Base-by-base conservation (phyloP, 2,113 vertebrate species). In the Heloderma charlesbogerti region DNA sequence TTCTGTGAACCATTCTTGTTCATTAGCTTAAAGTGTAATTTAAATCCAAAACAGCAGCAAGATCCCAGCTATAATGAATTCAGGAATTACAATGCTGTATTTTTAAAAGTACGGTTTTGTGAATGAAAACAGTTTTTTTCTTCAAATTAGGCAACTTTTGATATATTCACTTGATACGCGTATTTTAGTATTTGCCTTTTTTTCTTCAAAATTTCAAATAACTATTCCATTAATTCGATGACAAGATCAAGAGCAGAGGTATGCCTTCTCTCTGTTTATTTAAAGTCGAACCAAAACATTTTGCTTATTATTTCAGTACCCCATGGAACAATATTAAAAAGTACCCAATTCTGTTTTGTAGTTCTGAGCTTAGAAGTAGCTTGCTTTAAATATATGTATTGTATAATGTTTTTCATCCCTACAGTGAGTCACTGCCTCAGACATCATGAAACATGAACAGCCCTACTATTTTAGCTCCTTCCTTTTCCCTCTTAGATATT, bases 371-470 rank as follows among this genome's bases (percentile, higher is more conserved):
- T 77, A 22, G 12, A 90, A 51, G 20, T 2, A 6, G 84, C 67
- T 87, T 95, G 83, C 93, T 91, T 95, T 92, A 92, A 86, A 54
- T 54, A 54, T 54, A 54, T 54, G 1, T 54, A 54, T 6, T 54
- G 51, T 54, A 9, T 54, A 12, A n/a, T 54, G 51, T 54, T 54
- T 18, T 18, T 63, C 60, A 80, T 51, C 2, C 45, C 29, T 16
- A 48, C 10, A 31, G 78, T 45, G 45, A 51, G 48, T 80, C 29
- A 51, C 48, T 31, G 45, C 48, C 78, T 80, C 45, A 34, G 45
- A 51, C 31, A 80, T 51, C 43, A 4, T 63, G 60, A 63, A 63
- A 63, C 60, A 63, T 51, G 29, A 13, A 48, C 4, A 31, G 29
- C 48, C 29, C 48, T 54, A 48, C 51, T 34, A 80, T 51, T 80